Percentiles rank a stretch among this genome's conserved stretches.
Conservation (phyloP, 2,113 vertebrate species). For the Spilogale gracilis region DNA sequence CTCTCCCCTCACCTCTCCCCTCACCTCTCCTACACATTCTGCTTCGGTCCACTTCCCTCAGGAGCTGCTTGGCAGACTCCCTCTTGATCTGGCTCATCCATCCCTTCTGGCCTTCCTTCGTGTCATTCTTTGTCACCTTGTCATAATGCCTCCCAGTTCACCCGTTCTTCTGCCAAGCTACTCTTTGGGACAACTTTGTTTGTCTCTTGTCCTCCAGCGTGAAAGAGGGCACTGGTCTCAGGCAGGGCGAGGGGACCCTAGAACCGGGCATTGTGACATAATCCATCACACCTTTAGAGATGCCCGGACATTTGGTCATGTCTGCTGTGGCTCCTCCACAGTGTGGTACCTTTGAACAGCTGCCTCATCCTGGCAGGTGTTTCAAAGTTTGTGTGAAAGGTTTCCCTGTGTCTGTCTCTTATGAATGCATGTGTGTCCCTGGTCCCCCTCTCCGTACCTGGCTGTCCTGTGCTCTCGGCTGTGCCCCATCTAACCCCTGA, state of each 20-base stretch:
- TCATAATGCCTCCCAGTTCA: neutral
- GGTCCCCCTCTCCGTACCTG: rapidly evolving
- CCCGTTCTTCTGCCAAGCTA: neutral
- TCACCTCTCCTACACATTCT: rapidly evolving
- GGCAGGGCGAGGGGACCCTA: neutral
- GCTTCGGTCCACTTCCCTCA: rapidly evolving
- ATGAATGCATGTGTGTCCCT: rapidly evolving
- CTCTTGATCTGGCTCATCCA: neutral
- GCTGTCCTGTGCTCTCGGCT: neutral
- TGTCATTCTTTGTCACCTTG: neutral
- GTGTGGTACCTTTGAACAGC: rapidly evolving
- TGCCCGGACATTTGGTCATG: rapidly evolving
- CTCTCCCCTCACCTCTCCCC: neutral
- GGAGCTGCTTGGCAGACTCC: neutral
- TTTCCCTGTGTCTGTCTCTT: neutral
- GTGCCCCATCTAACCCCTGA: rapidly evolving
- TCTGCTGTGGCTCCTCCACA: rapidly evolving
- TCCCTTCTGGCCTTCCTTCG: neutral
- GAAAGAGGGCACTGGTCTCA: rapidly evolving
- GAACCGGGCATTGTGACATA: too few species aligned
- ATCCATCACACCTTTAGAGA: neutral
- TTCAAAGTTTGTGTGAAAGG: rapidly evolving
- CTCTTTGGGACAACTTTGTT: neutral
- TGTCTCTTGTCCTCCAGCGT: neutral
- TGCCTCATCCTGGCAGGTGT: rapidly evolving